Conservation (phyloP, 2,888 invertebrate species). For the Resseliella maxima region DNA sequence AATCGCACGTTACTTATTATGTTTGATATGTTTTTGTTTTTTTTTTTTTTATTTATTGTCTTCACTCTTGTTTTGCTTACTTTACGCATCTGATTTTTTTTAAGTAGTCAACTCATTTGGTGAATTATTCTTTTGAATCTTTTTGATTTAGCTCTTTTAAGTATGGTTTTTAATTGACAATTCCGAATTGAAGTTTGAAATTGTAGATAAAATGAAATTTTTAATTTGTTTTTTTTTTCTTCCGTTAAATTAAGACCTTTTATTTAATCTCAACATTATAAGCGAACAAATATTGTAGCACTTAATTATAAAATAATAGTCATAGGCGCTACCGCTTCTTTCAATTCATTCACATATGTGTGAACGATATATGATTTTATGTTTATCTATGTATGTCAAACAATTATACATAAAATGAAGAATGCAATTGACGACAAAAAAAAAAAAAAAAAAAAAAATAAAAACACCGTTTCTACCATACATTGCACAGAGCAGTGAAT, state of each 20-base stretch:
- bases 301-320: neutral
- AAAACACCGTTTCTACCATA: neutral
- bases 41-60: neutral
- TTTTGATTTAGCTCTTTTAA: no score
- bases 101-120: neutral
- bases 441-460: neutral
- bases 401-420: neutral
- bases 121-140: constrained; percentile 26
- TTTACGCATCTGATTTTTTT: neutral
- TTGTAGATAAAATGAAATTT: no score
- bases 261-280: no score
- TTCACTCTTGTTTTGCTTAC: neutral
- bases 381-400: neutral
- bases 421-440: no score
- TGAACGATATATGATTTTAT: neutral
- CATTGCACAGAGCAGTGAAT: neutral
- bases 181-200: no score
- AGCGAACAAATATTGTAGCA: no score
- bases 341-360: neutral
- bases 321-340: constrained; percentile 10
- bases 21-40: neutral
- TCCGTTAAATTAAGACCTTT: no score
- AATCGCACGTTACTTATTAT: constrained; percentile 38
- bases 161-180: no score
- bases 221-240: no score